These are phyloP conservation scores for Paramuricea clavata DNA, from an alignment of 92 coral and sea anemone genomes.

Conservation along the genomic window DNA sequence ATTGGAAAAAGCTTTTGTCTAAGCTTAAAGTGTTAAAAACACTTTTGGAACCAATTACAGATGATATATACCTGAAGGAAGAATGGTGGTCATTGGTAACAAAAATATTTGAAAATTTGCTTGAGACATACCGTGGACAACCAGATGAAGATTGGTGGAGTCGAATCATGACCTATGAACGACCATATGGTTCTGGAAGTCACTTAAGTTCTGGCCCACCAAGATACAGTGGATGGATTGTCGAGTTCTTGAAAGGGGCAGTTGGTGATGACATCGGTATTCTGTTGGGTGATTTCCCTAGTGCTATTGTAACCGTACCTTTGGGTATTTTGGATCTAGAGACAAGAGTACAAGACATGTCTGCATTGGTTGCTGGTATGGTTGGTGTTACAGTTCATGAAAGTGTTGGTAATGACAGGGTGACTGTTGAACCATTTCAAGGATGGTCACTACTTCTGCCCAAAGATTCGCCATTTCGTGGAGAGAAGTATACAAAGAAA, in stretches of 20 bases:
- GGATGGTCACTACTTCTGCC: constrained; percentile 69
- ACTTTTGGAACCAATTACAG: constrained; percentile 56
- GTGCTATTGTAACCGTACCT: neutral
- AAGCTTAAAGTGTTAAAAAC: constrained; percentile 58
- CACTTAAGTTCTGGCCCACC: too few relatives aligned
- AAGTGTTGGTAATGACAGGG: neutral
- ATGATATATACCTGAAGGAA: constrained; percentile 53
- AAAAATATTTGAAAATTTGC: constrained; percentile 64
- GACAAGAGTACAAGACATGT: constrained; percentile 28
- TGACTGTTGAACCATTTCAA: constrained; percentile 62
- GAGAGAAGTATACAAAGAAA: too few relatives aligned
- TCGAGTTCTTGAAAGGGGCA: constrained; percentile 61
- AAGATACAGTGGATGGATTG: constrained; percentile 61
- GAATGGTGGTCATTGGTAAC: constrained; percentile 73
- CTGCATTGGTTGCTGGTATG: constrained; percentile 73
- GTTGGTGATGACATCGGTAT: too few relatives aligned
- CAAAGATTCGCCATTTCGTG: constrained; percentile 59
- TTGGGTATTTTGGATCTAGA: too few relatives aligned
- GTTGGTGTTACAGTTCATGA: constrained; percentile 54
- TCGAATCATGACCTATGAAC: too few relatives aligned
- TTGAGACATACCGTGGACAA: constrained; percentile 69
- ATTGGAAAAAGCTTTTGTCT: constrained; percentile 55
- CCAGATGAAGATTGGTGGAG: constrained; percentile 67
- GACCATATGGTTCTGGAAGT: too few relatives aligned
- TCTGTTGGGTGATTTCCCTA: constrained; percentile 12